These are phyloP conservation scores for Carcharodon carcharias DNA, from an alignment of 2,797 vertebrate genomes.

Conservation along the genomic window DNA sequence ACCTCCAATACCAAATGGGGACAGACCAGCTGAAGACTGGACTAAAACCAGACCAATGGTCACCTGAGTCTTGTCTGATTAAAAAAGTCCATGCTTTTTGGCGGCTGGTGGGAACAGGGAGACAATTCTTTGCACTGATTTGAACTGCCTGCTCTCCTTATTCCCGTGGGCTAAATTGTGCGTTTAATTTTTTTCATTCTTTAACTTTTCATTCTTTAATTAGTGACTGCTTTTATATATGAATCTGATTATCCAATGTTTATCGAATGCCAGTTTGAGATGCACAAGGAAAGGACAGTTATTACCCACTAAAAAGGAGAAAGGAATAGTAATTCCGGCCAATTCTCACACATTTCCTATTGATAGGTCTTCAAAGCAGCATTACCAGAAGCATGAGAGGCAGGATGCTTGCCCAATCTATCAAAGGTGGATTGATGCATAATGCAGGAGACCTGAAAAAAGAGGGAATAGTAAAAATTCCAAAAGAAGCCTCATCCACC, in stretches of 20 bases:
- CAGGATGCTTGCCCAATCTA: slow-evolving; percentile 7
- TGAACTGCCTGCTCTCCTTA: background rate
- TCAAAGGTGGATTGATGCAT: slow-evolving; percentile 20
- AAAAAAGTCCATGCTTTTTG: background rate
- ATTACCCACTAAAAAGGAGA: background rate
- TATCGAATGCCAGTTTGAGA: background rate
- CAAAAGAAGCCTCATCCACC: background rate
- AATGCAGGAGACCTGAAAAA: background rate
- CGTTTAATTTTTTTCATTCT: background rate
- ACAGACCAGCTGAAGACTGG: background rate
- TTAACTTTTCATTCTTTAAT: background rate
- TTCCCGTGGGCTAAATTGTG: background rate
- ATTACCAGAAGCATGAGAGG: slow-evolving; percentile 1
- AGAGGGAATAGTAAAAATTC: background rate
- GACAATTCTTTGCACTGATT: background rate
- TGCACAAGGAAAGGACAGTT: background rate
- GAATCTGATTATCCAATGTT: background rate
- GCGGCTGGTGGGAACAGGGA: background rate
- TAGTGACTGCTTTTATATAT: background rate
- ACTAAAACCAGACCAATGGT: too few species aligned
- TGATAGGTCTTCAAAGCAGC: slow-evolving; percentile 12
- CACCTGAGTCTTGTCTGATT: background rate
- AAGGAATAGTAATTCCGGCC: background rate
- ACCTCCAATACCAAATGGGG: too few species aligned
- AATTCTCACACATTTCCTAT: background rate